These are phyloP conservation scores for Sebastes kiyomatsui DNA, from an alignment of 2,797 vertebrate species.

Conservation along the genomic window DNA sequence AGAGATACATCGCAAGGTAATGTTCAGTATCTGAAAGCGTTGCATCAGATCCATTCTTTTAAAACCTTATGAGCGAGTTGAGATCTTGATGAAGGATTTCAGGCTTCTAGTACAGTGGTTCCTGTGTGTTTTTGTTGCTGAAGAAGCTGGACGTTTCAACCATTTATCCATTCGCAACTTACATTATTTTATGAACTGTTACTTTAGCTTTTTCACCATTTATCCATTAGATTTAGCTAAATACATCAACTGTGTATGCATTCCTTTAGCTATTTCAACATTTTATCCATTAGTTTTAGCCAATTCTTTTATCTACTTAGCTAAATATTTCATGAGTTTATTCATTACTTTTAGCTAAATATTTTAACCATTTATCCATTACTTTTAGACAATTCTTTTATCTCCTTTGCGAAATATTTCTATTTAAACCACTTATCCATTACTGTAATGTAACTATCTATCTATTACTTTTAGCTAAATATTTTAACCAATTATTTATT, in stretches of 20 bases:
- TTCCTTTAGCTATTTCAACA: neutral
- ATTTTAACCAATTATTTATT: too few relatives aligned
- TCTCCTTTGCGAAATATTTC: too few relatives aligned
- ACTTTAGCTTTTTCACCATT: neutral
- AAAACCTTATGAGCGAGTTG: neutral
- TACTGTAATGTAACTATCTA: neutral
- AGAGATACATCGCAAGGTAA: slow-evolving; percentile 99
- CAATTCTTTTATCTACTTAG: neutral
- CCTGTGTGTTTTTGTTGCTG: too few relatives aligned
- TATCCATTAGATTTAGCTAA: neutral
- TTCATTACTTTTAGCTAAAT: neutral
- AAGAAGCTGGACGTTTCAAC: neutral
- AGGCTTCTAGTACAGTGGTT: neutral
- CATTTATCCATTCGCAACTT: neutral
- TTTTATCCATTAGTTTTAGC: neutral
- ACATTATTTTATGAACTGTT: neutral
- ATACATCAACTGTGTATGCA: neutral
- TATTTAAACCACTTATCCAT: neutral
- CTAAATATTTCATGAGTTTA: neutral
- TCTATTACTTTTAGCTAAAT: too few relatives aligned
- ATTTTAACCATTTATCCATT: neutral
- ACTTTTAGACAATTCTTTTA: neutral
- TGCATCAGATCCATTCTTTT: neutral
- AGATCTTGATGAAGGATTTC: neutral
- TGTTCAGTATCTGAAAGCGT: neutral